Conservation (phyloP, 2,113 vertebrate genomes). For the Garra rufa region DNA sequence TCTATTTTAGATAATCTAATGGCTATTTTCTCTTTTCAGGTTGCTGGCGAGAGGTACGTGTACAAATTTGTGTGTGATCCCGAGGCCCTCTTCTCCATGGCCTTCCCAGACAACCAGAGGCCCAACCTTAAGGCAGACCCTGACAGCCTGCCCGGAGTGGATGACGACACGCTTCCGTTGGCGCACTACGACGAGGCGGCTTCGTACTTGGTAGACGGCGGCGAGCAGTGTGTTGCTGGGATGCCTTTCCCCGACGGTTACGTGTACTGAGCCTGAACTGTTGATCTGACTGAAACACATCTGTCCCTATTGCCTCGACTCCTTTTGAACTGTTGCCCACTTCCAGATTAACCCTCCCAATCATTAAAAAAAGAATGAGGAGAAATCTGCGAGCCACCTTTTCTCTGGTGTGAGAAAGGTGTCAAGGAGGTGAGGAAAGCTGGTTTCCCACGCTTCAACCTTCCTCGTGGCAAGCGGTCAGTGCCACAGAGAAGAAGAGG, state of each 20-base stretch:
- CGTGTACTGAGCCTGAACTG: conserved; percentile 81
- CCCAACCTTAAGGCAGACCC: conserved; percentile 91
- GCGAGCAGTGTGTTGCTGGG: conserved; percentile 82
- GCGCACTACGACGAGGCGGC: conserved; percentile 89
- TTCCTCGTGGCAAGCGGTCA: conserved; percentile 45
- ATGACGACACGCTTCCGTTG: conserved; percentile 90
- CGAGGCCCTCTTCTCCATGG: conserved; percentile 96
- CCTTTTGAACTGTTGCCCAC: conserved; percentile 60
- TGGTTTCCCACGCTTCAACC: conserved; percentile 56
- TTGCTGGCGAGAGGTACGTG: conserved; percentile 93
- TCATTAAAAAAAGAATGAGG: conserved; percentile 51
- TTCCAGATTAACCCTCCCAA: conserved; percentile 61
- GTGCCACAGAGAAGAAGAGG: conserved; percentile 61
- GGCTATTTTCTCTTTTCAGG: conserved; percentile 70
- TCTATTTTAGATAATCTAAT: neutral
- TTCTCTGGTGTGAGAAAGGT: conserved; percentile 41
- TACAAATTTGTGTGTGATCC: conserved; percentile 98
- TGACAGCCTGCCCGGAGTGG: conserved; percentile 74
- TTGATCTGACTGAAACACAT: conserved; percentile 58
- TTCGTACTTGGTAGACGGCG: conserved; percentile 84
- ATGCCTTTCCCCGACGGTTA: conserved; percentile 87
- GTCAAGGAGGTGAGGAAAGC: conserved; percentile 47
- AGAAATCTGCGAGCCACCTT: conserved; percentile 54
- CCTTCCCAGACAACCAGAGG: conserved; percentile 95
- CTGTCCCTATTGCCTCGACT: conserved; percentile 53